These are phyloP conservation scores for Seriola aureovittata DNA, from an alignment of 2,113 vertebrate species.

Conservation along the genomic window DNA sequence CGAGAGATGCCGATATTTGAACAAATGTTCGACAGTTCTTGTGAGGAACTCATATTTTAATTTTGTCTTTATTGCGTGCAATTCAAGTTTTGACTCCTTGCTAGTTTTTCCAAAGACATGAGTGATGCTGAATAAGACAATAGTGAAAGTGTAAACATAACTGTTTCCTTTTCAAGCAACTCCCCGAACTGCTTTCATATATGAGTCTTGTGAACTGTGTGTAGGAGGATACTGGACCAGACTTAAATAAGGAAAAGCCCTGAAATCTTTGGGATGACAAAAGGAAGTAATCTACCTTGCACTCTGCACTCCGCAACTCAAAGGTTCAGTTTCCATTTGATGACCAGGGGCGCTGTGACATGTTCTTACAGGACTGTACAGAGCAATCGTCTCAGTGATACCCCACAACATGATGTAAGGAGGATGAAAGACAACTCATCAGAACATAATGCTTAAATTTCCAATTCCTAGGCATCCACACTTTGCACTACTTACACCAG, in stretches of 20 bases:
- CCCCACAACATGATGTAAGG: conserved; percentile 69
- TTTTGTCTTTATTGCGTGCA: background rate
- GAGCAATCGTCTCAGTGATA: conserved; percentile 45
- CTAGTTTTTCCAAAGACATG: background rate
- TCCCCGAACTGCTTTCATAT: background rate
- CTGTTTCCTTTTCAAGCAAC: background rate
- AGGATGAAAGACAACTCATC: conserved; percentile 71
- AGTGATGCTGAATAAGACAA: background rate
- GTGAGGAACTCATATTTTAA: background rate
- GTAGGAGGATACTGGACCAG: background rate
- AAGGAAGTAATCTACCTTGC: conserved; percentile 34
- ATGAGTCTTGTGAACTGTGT: background rate
- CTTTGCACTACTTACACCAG: conserved; percentile 56
- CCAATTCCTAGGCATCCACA: conserved; percentile 55
- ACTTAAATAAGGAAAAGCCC: conserved; percentile 41
- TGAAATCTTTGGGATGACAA: conserved; percentile 32
- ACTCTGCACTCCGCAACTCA: conserved; percentile 21
- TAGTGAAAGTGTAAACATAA: background rate
- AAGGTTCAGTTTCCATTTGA: conserved; percentile 62
- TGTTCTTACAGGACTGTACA: conserved; percentile 43
- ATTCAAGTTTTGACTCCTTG: background rate
- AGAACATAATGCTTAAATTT: conserved; percentile 66
- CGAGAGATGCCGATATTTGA: background rate
- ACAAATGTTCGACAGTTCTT: background rate
- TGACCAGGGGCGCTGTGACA: conserved; percentile 52